Conservation (phyloP, 2,888 invertebrate genomes). For the Morpho helenor region DNA sequence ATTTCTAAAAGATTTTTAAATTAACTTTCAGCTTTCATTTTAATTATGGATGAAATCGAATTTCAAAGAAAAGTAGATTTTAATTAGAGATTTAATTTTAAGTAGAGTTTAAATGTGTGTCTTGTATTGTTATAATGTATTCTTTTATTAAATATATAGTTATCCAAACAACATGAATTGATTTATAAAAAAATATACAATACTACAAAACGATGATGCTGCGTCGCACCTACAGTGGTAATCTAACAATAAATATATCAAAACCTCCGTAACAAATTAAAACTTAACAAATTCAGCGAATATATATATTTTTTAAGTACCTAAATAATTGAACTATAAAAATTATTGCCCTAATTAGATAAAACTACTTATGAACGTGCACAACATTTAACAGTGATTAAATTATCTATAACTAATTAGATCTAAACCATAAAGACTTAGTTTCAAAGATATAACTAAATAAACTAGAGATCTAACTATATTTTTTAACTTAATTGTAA, state of each 20-base stretch:
- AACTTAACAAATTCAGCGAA: slow-evolving; percentile 25
- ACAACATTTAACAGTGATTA: slow-evolving; percentile 79
- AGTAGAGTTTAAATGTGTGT: no score
- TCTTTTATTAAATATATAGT: not conserved
- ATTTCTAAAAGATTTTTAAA: no score
- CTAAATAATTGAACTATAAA: slow-evolving; percentile 36
- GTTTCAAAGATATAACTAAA: slow-evolving; percentile 48
- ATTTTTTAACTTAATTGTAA: slow-evolving; percentile 42
- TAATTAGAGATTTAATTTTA: no score
- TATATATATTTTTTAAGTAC: slow-evolving; percentile 30
- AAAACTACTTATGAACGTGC: slow-evolving; percentile 70
- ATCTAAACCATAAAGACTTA: slow-evolving; percentile 56
- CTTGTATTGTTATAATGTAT: no score
- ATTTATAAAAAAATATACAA: no score
- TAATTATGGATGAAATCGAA: no score
- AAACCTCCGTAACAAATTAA: slow-evolving; percentile 13
- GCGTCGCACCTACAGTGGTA: not conserved
- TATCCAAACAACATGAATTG: not conserved
- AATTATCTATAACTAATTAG: slow-evolving; percentile 64
- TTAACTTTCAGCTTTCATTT: no score
- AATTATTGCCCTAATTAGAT: slow-evolving; percentile 70
- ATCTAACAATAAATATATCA: slow-evolving; percentile 17
- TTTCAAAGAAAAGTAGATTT: no score
- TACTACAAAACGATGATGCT: not conserved
- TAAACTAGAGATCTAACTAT: slow-evolving; percentile 51